Conservation (phyloP, 1,140 invertebrate genomes). For the Cotesia chilonis region DNA sequence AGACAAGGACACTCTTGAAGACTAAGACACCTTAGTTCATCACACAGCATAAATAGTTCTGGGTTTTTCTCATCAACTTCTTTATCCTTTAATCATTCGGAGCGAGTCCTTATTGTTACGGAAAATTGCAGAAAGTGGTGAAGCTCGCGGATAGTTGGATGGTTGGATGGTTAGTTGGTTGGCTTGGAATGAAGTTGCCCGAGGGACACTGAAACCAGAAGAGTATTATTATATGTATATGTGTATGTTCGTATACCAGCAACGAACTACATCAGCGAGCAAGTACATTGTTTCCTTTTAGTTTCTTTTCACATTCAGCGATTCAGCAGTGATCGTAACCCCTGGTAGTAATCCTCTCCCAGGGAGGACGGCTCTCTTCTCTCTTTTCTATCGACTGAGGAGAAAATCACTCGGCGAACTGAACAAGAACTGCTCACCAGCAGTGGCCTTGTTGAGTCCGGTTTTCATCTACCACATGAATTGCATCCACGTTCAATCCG, state of each 20-base stretch:
- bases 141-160: no score
- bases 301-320: background rate
- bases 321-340: no score
- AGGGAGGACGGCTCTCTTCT: background rate
- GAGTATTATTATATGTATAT: background rate
- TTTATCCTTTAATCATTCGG: background rate
- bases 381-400: background rate
- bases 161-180: no score
- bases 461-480: slow-evolving; percentile 21
- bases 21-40: background rate
- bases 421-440: no score
- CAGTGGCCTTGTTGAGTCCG: background rate
- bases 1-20: no score
- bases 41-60: background rate
- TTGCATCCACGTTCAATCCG: slow-evolving; percentile 35
- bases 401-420: background rate
- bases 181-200: background rate
- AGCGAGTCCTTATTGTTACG: slow-evolving; percentile 12
- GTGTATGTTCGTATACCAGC: no score
- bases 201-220: background rate
- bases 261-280: no score
- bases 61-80: slow-evolving; percentile 8
- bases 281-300: slow-evolving; percentile 5
- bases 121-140: slow-evolving; percentile 2
- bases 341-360: no score